A percentile compares a stretch with the other conserved stretches of the same genome.
Evolutionary conservation across 2,888 invertebrate species (phyloP).

Genomic region (Eupithecia dodoneata): DNA sequence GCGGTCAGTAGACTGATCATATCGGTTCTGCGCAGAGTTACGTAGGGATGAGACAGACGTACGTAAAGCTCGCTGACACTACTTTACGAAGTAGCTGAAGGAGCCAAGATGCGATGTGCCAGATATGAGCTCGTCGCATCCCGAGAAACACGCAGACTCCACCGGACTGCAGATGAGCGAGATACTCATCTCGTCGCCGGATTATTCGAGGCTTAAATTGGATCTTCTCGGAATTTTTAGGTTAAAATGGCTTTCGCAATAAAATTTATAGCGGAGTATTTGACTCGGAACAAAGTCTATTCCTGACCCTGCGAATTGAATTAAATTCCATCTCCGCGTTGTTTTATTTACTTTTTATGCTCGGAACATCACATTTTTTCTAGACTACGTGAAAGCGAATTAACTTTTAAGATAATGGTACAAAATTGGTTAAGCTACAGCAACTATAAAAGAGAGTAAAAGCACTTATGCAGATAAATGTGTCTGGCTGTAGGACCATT

Average conservation of each 20-base stretch:
- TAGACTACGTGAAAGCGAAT: constrained; percentile 52
- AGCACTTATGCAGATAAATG: constrained; percentile 49
- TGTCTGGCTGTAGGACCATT: constrained; percentile 45
- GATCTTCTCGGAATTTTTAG: constrained; percentile 77
- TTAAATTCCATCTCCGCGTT: constrained; percentile 68
- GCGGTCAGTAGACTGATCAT: constrained; percentile 57
- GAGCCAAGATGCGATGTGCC: constrained; percentile 38
- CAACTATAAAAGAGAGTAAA: constrained; percentile 47
- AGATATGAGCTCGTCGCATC: constrained; percentile 41
- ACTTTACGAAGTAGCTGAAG: constrained; percentile 44
- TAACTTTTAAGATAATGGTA: constrained; percentile 47
- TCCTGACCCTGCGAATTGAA: constrained; percentile 72
- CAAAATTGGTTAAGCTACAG: constrained; percentile 47
- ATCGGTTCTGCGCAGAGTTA: constrained; percentile 53
- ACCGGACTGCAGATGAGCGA: constrained; percentile 51
- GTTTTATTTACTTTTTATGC: constrained; percentile 65
- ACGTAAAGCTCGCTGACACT: constrained; percentile 41
- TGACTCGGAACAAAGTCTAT: constrained; percentile 71
- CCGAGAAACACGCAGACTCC: constrained; percentile 45
- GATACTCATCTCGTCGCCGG: constrained; percentile 72
- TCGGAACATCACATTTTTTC: constrained; percentile 48
- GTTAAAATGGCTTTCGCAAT: constrained; percentile 73
- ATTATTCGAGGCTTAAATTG: constrained; percentile 77
- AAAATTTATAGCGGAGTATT: constrained; percentile 76
- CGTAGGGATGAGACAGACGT: constrained; percentile 30